Evolutionary conservation across 2,797 vertebrate species (phyloP), one percentile per base, ranked within the genome.

Genomic region (Huso huso): DNA sequence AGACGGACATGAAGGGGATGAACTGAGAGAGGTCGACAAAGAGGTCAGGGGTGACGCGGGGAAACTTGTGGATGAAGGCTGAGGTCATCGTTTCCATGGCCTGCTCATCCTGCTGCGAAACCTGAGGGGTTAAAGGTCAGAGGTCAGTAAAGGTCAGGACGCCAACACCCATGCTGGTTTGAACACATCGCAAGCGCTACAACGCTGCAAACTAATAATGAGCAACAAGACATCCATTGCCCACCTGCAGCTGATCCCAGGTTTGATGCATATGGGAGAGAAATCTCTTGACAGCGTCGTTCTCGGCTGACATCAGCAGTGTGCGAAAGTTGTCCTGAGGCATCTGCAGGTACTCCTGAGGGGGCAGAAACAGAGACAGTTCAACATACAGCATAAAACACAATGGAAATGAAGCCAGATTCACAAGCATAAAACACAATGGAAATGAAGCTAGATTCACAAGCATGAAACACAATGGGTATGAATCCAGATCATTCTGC

Each of bases 1-100:
- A 89, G 62, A 93, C 89, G 1, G 93, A 92, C 93, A 95, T 88
- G 78, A 93, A 95, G 49, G 93, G 93, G 61, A 95, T 91, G 81
- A 97, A 94, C 64, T 93, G 93, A 8, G 91, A 93, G 70, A 95
- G 84, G 74, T 95, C 92, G 8, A 94, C 86, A 65, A 96, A 95
- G 67, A 95, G 83, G 73, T 95, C 92, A 8, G 93, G 93, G 37
- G 92, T 95, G 70, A 95, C 89, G 37, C 74, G 83, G 0, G 92
- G 90, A 73, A 93, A 92, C 71, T 87, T 92, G 50, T 93, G 88
- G 61, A 95, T 92, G 72, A 95, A 90, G 74, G 93, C 89, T 8
- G 93, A 84, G 0, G 91, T 93, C 86, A 96, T 89, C 13, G 87
- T 91, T 73, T 91, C 92, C 87, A 96, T 85, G 51, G 88, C 92